Percentiles rank a stretch among this genome's conserved stretches.
These are phyloP conservation scores for Percopsis omiscomaycus DNA, from an alignment of 2,797 vertebrate genomes.

Conservation along the genomic window DNA sequence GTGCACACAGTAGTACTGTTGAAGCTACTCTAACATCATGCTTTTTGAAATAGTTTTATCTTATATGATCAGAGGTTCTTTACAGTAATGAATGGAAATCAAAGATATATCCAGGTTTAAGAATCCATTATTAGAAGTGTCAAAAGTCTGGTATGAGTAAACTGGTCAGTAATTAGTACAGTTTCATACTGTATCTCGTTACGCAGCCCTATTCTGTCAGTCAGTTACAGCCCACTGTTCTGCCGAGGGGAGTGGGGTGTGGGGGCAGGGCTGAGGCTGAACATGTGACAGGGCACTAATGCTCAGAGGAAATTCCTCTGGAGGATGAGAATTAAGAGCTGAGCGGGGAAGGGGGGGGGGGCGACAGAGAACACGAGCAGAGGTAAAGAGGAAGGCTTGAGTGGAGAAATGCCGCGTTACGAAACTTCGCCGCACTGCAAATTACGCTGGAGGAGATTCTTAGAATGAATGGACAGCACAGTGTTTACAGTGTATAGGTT, in stretches of 20 bases:
- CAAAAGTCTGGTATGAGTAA: too few species aligned
- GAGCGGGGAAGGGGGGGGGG: conserved; percentile 13
- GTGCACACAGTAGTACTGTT: too few species aligned
- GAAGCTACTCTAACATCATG: too few species aligned
- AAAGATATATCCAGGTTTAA: too few species aligned
- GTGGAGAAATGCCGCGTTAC: conserved; percentile 29
- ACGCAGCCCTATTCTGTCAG: conserved; percentile 50
- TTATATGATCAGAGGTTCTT: too few species aligned
- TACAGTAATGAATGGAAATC: too few species aligned
- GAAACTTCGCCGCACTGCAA: conserved; percentile 11
- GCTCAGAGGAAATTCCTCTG: conserved; percentile 66
- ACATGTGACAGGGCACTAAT: conserved; percentile 68
- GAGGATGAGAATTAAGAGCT: conserved; percentile 56
- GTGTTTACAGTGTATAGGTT: background rate
- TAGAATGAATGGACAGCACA: background rate
- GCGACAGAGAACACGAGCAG: background rate
- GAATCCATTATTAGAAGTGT: too few species aligned
- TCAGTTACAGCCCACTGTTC: conserved; percentile 46
- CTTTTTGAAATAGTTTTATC: too few species aligned
- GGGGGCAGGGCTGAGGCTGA: conserved; percentile 45
- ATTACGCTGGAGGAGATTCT: background rate
- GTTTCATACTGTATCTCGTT: conserved; percentile 25
- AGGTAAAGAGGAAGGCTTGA: conserved; percentile 32
- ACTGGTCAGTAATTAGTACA: conserved; percentile 9
- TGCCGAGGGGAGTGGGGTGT: conserved; percentile 3